Evolutionary conservation across 2,797 vertebrate species (phyloP).

Genomic region (Mus minutoides): DNA sequence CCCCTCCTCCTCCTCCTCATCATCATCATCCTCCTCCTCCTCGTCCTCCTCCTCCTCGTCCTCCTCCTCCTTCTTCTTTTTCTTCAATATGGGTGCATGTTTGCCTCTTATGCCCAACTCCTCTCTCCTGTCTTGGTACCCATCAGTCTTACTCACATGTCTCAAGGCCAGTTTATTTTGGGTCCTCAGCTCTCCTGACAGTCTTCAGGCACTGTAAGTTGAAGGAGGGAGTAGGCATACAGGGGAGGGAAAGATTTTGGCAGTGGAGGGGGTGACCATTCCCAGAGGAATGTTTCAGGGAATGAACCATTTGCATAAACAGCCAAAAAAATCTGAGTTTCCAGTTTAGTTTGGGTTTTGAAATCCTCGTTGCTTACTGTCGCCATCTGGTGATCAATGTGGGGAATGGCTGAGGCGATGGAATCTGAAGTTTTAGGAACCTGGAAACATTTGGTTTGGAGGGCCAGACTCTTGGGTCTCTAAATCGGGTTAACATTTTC

Average conservation of each 20-base stretch:
- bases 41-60: too few species aligned
- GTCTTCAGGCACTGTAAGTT: conserved; percentile 20
- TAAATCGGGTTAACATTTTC: not conserved
- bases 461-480: not conserved
- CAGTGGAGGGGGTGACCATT: conserved; percentile 58
- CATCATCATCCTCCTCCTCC: too few species aligned
- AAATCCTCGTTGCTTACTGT: conserved; percentile 45
- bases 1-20: too few species aligned
- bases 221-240: conserved; percentile 29
- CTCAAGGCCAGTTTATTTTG: conserved; percentile 37
- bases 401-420: not conserved
- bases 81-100: not conserved
- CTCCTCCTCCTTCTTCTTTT: too few species aligned
- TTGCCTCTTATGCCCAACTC: not conserved
- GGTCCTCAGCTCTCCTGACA: conserved; percentile 27
- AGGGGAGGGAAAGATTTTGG: conserved; percentile 44
- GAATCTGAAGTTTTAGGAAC: not conserved
- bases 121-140: not conserved
- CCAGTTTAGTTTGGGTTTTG: conserved; percentile 71
- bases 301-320: conserved; percentile 75
- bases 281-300: conserved; percentile 61
- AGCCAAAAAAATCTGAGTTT: conserved; percentile 52
- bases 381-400: conserved; percentile 66
- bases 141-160: conserved; percentile 72
- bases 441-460: not conserved